Evolutionary conservation across 2,113 vertebrate genomes (phyloP).

Genomic region (Regulus satrapa): DNA sequence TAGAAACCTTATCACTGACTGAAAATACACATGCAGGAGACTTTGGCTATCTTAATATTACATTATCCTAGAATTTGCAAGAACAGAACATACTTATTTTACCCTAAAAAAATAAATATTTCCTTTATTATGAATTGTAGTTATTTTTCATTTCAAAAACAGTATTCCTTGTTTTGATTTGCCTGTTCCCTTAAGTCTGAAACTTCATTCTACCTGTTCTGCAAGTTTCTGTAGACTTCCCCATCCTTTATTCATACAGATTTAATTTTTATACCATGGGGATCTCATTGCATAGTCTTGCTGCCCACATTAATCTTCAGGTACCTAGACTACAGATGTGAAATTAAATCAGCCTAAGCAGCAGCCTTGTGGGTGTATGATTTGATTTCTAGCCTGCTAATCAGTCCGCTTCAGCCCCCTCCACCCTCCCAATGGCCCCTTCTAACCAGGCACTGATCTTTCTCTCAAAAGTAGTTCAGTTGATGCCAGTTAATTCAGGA

Average conservation of each 20-base stretch:
- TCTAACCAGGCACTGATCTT: background rate
- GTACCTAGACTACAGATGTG: background rate
- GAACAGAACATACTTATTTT: background rate
- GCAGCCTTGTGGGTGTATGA: background rate
- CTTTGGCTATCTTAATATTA: background rate
- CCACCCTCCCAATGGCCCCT: background rate
- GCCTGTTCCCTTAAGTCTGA: background rate
- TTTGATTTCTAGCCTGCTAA: background rate
- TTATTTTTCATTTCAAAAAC: background rate
- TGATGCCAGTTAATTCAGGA: background rate
- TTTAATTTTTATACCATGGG: background rate
- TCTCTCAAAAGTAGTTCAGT: background rate
- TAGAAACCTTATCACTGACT: background rate
- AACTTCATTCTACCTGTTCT: background rate
- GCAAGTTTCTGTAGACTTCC: background rate
- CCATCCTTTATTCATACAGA: background rate
- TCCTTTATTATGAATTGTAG: background rate
- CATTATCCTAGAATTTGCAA: background rate
- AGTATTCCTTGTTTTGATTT: background rate
- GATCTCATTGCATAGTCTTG: background rate
- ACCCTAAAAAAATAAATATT: background rate
- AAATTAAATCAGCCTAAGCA: background rate
- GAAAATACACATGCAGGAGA: background rate
- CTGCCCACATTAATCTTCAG: background rate
- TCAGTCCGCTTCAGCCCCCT: background rate